phyloP scores from a whole-genome alignment of 2,888 invertebrate genomes.

The Clusia tigrina region DNA sequence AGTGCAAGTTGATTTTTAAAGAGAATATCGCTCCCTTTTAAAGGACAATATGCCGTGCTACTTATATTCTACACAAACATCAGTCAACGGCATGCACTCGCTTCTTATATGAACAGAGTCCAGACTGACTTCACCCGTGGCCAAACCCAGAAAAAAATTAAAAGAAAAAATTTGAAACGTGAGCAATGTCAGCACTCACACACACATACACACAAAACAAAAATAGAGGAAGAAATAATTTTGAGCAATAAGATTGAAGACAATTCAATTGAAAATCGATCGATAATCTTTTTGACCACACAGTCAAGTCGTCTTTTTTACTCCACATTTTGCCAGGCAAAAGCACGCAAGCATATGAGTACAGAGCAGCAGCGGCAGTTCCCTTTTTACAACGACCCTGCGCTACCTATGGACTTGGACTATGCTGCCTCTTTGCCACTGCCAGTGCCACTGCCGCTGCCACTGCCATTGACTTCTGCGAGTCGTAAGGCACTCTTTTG shows the following conservation, averaged over 20 bases:
- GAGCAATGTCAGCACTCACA: background rate
- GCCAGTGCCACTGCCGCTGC: background rate
- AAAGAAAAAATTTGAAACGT: conserved; percentile 8
- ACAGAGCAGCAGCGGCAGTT: background rate
- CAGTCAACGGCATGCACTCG: no score
- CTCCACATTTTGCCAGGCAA: background rate
- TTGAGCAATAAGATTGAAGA: conserved; percentile 38
- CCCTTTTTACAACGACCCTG: background rate
- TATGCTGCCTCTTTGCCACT: background rate
- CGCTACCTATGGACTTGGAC: no score
- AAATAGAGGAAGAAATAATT: conserved; percentile 16
- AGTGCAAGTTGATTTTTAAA: no score
- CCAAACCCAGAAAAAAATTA: conserved; percentile 7
- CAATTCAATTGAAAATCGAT: conserved; percentile 47
- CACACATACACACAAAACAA: background rate
- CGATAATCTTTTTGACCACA: conserved; percentile 46
- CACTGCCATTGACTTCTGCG: background rate
- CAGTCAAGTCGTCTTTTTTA: conserved; percentile 13
- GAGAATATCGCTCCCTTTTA: no score
- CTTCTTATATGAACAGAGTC: background rate
- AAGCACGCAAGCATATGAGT: background rate
- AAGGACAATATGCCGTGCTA: no score
- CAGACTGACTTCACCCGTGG: conserved; percentile 11
- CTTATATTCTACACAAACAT: no score
- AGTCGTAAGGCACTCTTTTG: background rate